Conservation (phyloP, 2,797 vertebrate species). For the Poeciliopsis presidionis region DNA sequence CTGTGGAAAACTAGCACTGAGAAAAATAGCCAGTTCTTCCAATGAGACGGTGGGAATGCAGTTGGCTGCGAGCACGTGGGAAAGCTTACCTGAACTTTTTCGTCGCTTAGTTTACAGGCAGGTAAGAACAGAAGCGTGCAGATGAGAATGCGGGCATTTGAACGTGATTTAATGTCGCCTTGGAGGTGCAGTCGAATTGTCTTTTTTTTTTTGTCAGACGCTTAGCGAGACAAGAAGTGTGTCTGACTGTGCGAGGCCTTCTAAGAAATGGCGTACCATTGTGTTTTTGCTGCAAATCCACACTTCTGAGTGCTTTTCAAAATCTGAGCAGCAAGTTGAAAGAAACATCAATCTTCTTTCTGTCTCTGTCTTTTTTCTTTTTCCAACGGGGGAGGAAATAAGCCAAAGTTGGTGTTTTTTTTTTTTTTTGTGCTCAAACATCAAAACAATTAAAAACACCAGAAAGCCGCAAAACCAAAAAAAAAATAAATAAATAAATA, state of each 20-base stretch:
- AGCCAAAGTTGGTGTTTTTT: neutral
- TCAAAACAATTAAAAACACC: neutral
- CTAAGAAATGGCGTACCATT: neutral
- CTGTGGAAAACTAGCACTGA: slow-evolving; percentile 34
- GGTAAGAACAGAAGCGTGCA: neutral
- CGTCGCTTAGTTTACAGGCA: neutral
- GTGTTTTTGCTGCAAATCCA: neutral
- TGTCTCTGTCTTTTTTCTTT: neutral
- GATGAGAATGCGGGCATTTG: neutral
- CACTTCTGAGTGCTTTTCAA: neutral
- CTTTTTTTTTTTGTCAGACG: neutral
- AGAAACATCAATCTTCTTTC: neutral
- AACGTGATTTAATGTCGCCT: neutral
- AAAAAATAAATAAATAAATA: too few species aligned
- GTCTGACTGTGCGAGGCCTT: neutral
- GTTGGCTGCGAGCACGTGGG: neutral
- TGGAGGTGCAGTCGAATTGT: neutral
- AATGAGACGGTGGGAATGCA: neutral
- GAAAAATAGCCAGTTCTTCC: slow-evolving; percentile 4
- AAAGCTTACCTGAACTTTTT: slow-evolving; percentile 5
- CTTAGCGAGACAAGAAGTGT: neutral
- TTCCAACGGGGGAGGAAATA: too few species aligned
- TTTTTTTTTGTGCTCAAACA: neutral
- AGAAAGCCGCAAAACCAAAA: neutral
- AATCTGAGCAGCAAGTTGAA: neutral